Conservation (phyloP, 2,113 vertebrate species). For the Xenopus borealis region DNA sequence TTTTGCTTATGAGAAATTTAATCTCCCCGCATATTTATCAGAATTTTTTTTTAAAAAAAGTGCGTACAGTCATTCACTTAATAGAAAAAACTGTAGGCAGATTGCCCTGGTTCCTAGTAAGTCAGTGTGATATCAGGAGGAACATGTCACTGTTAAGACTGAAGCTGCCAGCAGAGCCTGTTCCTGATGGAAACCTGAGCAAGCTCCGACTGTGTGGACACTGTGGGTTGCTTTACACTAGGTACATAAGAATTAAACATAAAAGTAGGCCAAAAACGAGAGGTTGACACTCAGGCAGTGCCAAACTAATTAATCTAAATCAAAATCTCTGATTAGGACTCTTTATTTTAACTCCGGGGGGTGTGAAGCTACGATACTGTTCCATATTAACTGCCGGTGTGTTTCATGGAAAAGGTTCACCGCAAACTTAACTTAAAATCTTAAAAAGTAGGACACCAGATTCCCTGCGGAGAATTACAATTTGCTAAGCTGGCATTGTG, state of each 20-base stretch:
- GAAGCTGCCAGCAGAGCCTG: constrained; percentile 49
- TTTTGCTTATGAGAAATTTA: no score
- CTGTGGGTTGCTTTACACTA: constrained; percentile 15
- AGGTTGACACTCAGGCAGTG: constrained; percentile 47
- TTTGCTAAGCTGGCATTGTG: constrained; percentile 55
- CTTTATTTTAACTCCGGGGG: constrained; percentile 48
- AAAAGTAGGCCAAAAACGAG: constrained; percentile 52
- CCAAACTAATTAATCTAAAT: constrained; percentile 61
- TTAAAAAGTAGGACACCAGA: constrained; percentile 53
- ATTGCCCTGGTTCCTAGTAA: constrained; percentile 20
- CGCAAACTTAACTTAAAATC: constrained; percentile 52
- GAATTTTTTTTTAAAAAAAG: no score
- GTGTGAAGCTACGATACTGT: constrained; percentile 46
- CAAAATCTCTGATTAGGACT: constrained; percentile 57
- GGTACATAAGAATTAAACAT: constrained; percentile 45
- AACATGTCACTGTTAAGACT: constrained; percentile 57
- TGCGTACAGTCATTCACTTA: neutral
- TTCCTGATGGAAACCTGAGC: constrained; percentile 55
- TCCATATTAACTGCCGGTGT: constrained; percentile 43
- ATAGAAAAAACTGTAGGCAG: neutral
- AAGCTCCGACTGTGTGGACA: constrained; percentile 16
- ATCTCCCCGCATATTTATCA: no score
- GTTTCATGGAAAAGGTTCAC: constrained; percentile 35
- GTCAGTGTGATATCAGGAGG: constrained; percentile 55
- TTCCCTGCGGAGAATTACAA: constrained; percentile 48